Conservation (phyloP, 2,797 vertebrate species). For the Thamnophis elegans region DNA sequence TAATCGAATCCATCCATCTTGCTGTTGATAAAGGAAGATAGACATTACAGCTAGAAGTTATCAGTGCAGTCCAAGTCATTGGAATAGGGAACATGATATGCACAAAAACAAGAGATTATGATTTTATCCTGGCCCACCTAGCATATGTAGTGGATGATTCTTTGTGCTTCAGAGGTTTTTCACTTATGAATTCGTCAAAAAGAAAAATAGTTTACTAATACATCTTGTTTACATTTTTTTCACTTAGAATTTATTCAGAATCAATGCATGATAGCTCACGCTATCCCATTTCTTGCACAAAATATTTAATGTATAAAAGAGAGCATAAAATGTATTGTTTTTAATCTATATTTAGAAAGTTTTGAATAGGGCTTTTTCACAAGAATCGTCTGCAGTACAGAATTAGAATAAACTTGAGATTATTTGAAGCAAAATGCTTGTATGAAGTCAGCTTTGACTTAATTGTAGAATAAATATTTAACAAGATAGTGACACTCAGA, state of each 20-base stretch:
- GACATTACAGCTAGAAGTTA: neutral
- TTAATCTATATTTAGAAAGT: neutral
- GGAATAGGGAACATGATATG: neutral
- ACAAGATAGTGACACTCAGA: constrained; percentile 18
- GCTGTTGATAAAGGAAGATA: neutral
- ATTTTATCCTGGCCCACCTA: neutral
- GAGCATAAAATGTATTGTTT: neutral
- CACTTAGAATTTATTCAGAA: neutral
- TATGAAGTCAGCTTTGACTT: constrained; percentile 4
- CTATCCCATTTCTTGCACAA: neutral
- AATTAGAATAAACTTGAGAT: neutral
- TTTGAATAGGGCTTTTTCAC: neutral
- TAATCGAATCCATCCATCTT: neutral
- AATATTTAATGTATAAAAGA: neutral
- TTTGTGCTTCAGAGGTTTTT: neutral
- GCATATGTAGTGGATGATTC: neutral
- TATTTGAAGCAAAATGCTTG: neutral
- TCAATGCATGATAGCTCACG: neutral
- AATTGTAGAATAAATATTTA: constrained; percentile 19
- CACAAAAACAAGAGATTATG: neutral
- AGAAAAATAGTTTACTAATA: neutral
- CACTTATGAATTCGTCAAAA: neutral
- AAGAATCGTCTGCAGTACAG: neutral
- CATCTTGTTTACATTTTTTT: neutral
- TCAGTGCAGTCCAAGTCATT: neutral